A percentile compares a stretch with the other conserved stretches of the same genome.
phyloP scores from a whole-genome alignment of 2,113 vertebrate species.

The Tenrec ecaudatus region DNA sequence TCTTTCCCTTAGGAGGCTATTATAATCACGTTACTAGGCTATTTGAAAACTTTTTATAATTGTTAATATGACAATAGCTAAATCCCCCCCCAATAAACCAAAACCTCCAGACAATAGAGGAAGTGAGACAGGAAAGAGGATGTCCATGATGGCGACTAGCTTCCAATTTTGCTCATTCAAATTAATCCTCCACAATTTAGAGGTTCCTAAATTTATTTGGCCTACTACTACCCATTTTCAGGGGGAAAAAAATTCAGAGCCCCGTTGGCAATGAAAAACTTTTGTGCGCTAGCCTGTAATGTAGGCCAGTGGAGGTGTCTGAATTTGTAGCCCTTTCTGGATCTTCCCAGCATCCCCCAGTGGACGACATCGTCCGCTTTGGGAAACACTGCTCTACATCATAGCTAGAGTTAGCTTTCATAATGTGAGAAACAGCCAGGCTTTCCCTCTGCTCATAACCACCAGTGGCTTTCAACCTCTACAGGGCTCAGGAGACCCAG shows the following conservation, averaged over 20 bases:
- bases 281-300: too few species aligned
- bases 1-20: not conserved
- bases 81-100: not conserved
- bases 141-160: not conserved
- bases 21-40: constrained; percentile 4
- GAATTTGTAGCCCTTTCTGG: too few species aligned
- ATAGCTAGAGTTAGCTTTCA: too few species aligned
- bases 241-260: too few species aligned
- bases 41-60: not conserved
- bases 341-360: too few species aligned
- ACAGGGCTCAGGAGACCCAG: not conserved
- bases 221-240: too few species aligned
- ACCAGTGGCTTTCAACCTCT: not conserved
- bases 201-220: not conserved
- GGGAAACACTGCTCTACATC: too few species aligned
- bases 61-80: constrained; percentile 5
- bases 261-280: too few species aligned
- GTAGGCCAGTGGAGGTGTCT: too few species aligned
- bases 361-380: too few species aligned
- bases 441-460: not conserved
- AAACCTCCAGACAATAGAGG: not conserved
- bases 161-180: not conserved
- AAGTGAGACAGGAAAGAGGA: not conserved
- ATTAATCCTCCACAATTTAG: not conserved
- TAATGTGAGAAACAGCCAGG: not conserved